Base-by-base conservation (phyloP, 1,140 invertebrate species). In the Plodia interpunctella region DNA sequence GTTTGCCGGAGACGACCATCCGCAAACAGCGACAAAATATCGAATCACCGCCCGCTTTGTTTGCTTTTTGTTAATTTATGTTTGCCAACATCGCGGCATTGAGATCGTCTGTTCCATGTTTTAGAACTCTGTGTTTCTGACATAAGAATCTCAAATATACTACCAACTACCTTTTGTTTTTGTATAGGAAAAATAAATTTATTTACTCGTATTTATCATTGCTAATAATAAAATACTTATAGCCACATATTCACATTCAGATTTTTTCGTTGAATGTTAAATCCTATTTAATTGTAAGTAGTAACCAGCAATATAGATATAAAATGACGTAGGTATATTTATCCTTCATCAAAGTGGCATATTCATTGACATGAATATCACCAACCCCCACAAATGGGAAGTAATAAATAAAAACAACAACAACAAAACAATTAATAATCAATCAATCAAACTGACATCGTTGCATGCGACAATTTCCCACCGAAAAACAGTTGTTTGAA, bases 1-100 rank as follows among this genome's bases (percentile, higher is more conserved):
- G 70, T 72, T 72, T 65, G 58, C n/a, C 38, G 49, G 62, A 63
- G 64, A 63, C 62, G 61, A 61, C 63, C 63, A 68, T 64, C 63
- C 52, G 64, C 60, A 72, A 72, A 72, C 70, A 72, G 30, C 49
- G 50, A 55, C 58, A 57, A 60, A 59, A 70, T 62, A 61, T 55
- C 57, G 64, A 38, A 52, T 59, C 50, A 18, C 44, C 55, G 49
- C 49, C 49, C 57, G 17, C 49, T 59, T 62, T 72, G 61, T 62
- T 63, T 71, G 28, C 55, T 66, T 67, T 68, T 61, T 65, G 60
- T 65, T 65, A 69, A 69, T 60, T 55, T 55, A 58, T 60, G 51
- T 63, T 20, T 54, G 21, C 10, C 9, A 28, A 54, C 10, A 44
- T 44, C 10, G 13, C 15, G 15, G 38, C 38, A 13, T 44, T 44